Conservation (phyloP, 2,888 invertebrate species). For the Netelia inedita region DNA sequence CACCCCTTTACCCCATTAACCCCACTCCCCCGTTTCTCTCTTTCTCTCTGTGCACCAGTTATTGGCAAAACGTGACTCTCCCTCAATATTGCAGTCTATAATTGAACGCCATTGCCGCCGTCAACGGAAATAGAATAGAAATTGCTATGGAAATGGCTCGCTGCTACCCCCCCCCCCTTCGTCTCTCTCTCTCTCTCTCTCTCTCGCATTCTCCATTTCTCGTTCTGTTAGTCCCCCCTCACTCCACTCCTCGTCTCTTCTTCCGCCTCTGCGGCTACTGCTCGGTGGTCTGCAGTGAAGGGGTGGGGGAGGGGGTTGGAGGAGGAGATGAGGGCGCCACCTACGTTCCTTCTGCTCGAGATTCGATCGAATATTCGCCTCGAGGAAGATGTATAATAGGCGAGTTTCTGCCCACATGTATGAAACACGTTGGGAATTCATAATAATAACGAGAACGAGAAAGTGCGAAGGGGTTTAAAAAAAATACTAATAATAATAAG, state of each 20-base stretch:
- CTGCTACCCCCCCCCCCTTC: constrained; percentile 58
- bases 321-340: not conserved
- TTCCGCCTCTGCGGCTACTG: constrained; percentile 25
- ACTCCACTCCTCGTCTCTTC: not conserved
- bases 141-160: constrained; percentile 82
- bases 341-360: constrained; percentile 32
- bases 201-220: not conserved
- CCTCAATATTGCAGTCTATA: constrained; percentile 82
- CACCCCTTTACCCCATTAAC: constrained; percentile 41
- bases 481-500: too few relatives aligned
- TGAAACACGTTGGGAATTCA: too few relatives aligned
- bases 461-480: too few relatives aligned
- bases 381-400: constrained; percentile 39
- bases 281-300: constrained; percentile 15
- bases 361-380: constrained; percentile 32
- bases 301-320: not conserved
- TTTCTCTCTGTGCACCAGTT: constrained; percentile 73
- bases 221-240: not conserved
- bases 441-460: too few relatives aligned
- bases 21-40: constrained; percentile 56
- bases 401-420: not conserved
- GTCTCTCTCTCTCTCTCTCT: constrained; percentile 19
- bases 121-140: constrained; percentile 84
- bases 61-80: constrained; percentile 82
- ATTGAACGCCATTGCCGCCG: constrained; percentile 82